Evolutionary conservation across 2,113 vertebrate genomes (phyloP).

Genomic region (Oreochromis tanganicae): DNA sequence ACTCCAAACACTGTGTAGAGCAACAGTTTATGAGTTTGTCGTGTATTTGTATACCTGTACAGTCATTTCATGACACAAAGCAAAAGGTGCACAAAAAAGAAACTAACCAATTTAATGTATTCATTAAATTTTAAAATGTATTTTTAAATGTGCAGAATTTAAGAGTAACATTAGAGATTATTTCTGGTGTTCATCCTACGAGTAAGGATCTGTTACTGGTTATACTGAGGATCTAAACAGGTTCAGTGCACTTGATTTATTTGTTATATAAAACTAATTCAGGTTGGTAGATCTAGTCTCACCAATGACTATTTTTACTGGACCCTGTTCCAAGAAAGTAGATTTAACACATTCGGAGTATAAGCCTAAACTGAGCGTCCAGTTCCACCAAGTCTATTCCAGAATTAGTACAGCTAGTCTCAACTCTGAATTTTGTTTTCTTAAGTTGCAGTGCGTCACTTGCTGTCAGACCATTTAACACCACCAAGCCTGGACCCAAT

Average conservation of each 20-base stretch:
- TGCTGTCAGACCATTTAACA: no score
- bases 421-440: not conserved
- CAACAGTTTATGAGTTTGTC: not conserved
- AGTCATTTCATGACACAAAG: not conserved
- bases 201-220: not conserved
- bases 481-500: no score
- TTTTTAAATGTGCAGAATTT: not conserved
- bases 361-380: not conserved
- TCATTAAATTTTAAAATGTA: not conserved
- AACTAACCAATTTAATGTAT: not conserved
- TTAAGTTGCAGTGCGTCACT: no score
- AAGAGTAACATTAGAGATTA: accelerated
- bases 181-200: not conserved
- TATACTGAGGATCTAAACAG: not conserved
- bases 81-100: not conserved
- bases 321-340: not conserved
- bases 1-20: not conserved
- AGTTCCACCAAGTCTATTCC: not conserved
- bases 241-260: not conserved
- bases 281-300: not conserved
- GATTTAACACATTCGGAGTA: not conserved
- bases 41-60: not conserved
- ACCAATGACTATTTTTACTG: not conserved
- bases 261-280: not conserved
- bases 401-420: not conserved